phyloP scores from a whole-genome alignment of 2,888 invertebrate species.

The Danaus chrysippus region DNA sequence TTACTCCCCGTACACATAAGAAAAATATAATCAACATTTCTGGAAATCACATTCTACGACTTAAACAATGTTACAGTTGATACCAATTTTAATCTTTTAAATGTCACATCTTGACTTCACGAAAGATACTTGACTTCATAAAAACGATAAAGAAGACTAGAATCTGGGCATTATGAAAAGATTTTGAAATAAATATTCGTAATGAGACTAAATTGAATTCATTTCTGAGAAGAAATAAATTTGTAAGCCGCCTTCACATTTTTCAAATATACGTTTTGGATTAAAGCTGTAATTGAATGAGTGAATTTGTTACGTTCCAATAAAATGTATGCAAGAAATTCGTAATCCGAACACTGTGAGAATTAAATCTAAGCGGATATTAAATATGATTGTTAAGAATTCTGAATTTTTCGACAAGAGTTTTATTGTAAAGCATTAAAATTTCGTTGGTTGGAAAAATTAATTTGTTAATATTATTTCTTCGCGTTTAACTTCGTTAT shows the following conservation, averaged over 20 bases:
- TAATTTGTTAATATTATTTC: not conserved
- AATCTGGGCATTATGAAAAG: not conserved
- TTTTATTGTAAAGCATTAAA: too few relatives aligned
- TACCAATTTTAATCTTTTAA: too few relatives aligned
- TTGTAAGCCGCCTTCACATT: slow-evolving; percentile 23
- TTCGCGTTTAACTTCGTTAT: too few relatives aligned
- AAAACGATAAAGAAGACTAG: not conserved
- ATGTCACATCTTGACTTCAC: too few relatives aligned
- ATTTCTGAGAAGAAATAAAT: slow-evolving; percentile 25
- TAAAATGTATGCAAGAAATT: slow-evolving; percentile 8
- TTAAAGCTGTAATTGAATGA: slow-evolving; percentile 23
- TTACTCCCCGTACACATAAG: too few relatives aligned
- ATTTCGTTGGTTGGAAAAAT: too few relatives aligned
- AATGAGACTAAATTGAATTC: slow-evolving; percentile 22
- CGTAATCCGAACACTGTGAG: slow-evolving; percentile 3
- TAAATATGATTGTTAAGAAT: not conserved
- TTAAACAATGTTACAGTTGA: too few relatives aligned
- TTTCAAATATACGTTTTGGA: slow-evolving; percentile 20
- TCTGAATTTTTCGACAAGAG: not conserved
- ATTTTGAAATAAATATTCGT: slow-evolving; percentile 19
- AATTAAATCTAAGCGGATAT: not conserved
- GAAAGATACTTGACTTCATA: not conserved
- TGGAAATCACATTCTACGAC: too few relatives aligned
- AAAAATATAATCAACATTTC: too few relatives aligned
- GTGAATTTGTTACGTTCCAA: slow-evolving; percentile 20